Conservation (phyloP, 1,140 invertebrate genomes). For the Pantala flavescens region DNA sequence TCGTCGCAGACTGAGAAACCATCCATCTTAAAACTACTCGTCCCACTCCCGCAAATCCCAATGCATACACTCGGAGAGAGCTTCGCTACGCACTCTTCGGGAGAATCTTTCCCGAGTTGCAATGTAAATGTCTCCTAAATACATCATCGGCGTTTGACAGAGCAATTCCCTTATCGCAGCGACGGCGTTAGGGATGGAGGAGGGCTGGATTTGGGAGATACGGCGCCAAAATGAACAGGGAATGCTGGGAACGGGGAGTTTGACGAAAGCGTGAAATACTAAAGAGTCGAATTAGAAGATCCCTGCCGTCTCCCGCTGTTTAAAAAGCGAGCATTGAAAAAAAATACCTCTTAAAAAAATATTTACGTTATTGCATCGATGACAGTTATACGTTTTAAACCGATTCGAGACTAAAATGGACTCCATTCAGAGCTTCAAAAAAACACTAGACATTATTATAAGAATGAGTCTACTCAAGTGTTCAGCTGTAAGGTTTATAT, state of each 20-base stretch:
- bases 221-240: conserved; percentile 22
- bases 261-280: conserved; percentile 35
- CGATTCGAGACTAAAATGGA: too few species aligned
- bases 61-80: background rate
- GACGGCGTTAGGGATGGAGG: conserved; percentile 23
- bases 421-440: too few species aligned
- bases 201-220: conserved; percentile 19
- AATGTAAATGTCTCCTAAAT: conserved; percentile 76
- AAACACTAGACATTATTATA: too few species aligned
- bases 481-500: too few species aligned
- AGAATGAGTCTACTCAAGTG: too few species aligned
- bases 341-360: too few species aligned
- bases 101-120: background rate
- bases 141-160: conserved; percentile 75
- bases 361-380: too few species aligned
- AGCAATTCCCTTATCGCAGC: conserved; percentile 72
- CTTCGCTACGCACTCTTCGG: background rate
- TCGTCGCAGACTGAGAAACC: background rate
- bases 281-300: too few species aligned
- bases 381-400: too few species aligned
- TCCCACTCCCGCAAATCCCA: background rate
- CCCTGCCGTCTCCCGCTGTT: too few species aligned
- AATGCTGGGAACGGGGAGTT: conserved; percentile 22
- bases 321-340: too few species aligned
- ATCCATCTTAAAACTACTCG: background rate